Conservation (phyloP, 2,113 vertebrate species). For the Lampris incognitus region DNA sequence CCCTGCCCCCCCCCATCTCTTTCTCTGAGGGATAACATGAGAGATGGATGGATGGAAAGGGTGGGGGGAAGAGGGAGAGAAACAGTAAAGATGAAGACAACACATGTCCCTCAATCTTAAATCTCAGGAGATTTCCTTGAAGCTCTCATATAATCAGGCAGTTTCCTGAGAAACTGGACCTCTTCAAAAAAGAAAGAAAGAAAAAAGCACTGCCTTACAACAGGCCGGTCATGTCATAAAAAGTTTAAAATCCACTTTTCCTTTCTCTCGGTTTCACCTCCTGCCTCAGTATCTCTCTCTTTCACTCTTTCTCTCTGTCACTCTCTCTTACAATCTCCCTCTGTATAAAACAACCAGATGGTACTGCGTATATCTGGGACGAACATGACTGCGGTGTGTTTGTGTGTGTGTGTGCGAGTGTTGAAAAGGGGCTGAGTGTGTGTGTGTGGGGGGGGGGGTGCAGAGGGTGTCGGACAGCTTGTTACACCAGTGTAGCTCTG, state of each 20-base stretch:
- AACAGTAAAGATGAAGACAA: constrained; percentile 69
- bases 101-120: constrained; percentile 69
- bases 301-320: constrained; percentile 12
- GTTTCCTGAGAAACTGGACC: constrained; percentile 59
- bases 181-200: constrained; percentile 33
- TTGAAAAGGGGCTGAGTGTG: no score
- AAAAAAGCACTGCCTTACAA: constrained; percentile 27
- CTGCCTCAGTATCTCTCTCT: not conserved
- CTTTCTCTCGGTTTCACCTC: constrained; percentile 1
- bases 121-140: constrained; percentile 56
- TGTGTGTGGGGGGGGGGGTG: constrained; percentile 12
- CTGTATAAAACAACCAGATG: constrained; percentile 72
- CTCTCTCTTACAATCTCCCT: constrained; percentile 15
- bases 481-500: constrained; percentile 46
- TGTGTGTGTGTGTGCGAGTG: no score
- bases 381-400: constrained; percentile 17
- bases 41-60: not conserved
- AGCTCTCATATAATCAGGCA: constrained; percentile 66
- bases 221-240: constrained; percentile 42
- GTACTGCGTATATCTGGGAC: constrained; percentile 65
- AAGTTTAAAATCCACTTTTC: constrained; percentile 39
- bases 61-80: constrained; percentile 27
- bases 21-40: not conserved
- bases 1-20: not conserved
- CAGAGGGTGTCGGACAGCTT: constrained; percentile 63